Evolutionary conservation across 1,140 invertebrate species (phyloP), one percentile per base, ranked within the genome.

Genomic region (Belonocnema kinseyi): DNA sequence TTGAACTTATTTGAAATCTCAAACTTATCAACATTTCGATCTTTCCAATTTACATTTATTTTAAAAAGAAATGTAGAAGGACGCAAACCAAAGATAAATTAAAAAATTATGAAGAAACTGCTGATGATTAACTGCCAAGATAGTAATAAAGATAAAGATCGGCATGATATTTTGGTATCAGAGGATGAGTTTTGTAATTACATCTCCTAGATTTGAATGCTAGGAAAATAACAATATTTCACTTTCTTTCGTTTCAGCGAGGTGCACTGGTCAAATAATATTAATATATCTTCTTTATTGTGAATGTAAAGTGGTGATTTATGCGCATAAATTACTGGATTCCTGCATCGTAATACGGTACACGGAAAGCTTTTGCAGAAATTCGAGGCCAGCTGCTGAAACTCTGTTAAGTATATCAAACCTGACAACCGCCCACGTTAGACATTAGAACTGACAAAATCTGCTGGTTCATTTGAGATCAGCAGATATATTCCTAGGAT

Each of bases 251-350:
- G 10, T 66, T 46, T 33, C 58, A 66, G 40, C 58, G 58, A 33
- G 58, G 26, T 66, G 21, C 58, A 33, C 61, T 66, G 61, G 61
- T 66, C 61, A 66, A 66, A 66, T 66, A 66, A 46, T 66, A 66
- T 66, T 66, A 66, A 66, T 66, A 66, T 66, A 66, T 66, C 61
- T 66, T 66, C 26, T 66, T 66, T 66, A 66, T 66, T 66, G 61
- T 33, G 3, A 66, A 16, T 40, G 61, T 66, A 66, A 66, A 46
- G 33, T 66, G 26, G 26, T 66, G 58, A 66, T 66, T 66, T 66
- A 66, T 66, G 58, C 58, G 58, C 58, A 66, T 66, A 54, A 17
- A 66, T 66, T 66, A 66, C 58, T 33, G 21, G 26, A 66, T 66
- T 21, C 26, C 13, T 66, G 58, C 58, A 66, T 66, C 58, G 58